A percentile compares a stretch with the other conserved stretches of the same genome.
phyloP scores from a whole-genome alignment of 2,888 invertebrate species.

The Callimorpha dominula region DNA sequence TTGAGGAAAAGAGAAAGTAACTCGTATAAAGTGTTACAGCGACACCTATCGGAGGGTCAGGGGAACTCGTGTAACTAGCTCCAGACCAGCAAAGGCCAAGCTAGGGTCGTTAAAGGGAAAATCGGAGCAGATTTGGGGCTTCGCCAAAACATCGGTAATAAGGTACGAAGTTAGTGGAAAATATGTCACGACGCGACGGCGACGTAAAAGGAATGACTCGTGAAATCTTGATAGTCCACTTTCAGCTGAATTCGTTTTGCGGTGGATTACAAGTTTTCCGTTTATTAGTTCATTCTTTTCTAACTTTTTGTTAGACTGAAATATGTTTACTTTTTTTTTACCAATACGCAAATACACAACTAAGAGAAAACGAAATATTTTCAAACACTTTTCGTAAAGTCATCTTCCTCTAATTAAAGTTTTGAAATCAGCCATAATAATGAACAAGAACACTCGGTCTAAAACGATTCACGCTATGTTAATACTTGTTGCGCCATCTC shows the following conservation, averaged over 20 bases:
- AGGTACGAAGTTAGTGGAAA: conserved; percentile 36
- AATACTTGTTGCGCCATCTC: conserved; percentile 45
- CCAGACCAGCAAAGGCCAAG: conserved; percentile 48
- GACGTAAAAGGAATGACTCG: conserved; percentile 30
- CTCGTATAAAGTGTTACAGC: not conserved
- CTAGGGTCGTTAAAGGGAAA: conserved; percentile 39
- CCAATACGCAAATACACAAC: too few relatives aligned
- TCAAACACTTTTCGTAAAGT: too few relatives aligned
- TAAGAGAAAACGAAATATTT: not conserved
- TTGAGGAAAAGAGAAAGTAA: conserved; percentile 7
- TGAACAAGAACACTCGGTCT: not conserved
- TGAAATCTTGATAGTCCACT: conserved; percentile 39
- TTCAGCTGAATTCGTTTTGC: conserved; percentile 10
- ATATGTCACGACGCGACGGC: conserved; percentile 31
- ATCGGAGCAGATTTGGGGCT: conserved; percentile 35
- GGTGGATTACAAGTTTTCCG: not conserved
- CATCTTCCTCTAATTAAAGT: not conserved
- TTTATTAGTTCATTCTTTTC: not conserved
- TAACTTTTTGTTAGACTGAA: not conserved
- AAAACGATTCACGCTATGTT: not conserved
- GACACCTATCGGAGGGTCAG: conserved; percentile 42
- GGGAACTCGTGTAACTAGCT: conserved; percentile 33
- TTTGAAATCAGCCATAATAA: not conserved
- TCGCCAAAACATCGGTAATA: conserved; percentile 44
- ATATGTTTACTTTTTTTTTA: not conserved